A percentile compares a stretch with the other conserved stretches of the same genome.
Evolutionary conservation across 1,140 invertebrate species (phyloP).

Genomic region (Neodiprion fabricii): DNA sequence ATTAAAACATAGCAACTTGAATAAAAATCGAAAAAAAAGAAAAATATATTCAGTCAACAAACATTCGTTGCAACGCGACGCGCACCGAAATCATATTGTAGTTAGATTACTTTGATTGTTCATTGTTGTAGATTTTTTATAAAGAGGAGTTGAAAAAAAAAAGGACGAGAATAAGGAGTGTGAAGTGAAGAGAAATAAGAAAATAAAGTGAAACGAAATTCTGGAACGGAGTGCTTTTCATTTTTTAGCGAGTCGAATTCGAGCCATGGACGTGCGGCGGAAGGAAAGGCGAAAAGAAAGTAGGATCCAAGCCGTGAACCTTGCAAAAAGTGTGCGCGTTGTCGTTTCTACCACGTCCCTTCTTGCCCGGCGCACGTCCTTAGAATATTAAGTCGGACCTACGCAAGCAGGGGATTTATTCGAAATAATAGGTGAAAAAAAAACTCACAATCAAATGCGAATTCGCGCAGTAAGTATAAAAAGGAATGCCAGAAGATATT

Average conservation of each 20-base stretch:
- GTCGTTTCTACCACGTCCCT: neutral
- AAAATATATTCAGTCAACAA: too few relatives aligned
- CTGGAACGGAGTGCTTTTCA: conserved; percentile 25
- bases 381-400: neutral
- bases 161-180: neutral
- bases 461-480: too few relatives aligned
- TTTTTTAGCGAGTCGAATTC: conserved; percentile 29
- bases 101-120: conserved; percentile 27
- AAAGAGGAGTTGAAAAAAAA: neutral
- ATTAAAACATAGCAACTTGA: too few relatives aligned
- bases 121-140: conserved; percentile 28
- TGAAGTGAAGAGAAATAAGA: neutral
- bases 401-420: neutral
- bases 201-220: neutral
- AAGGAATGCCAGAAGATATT: too few relatives aligned
- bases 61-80: neutral
- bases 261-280: neutral
- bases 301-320: neutral
- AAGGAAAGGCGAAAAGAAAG: neutral
- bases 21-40: too few relatives aligned
- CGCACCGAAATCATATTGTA: conserved; percentile 8
- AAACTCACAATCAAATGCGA: too few relatives aligned
- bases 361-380: neutral
- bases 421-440: neutral
- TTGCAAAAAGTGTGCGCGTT: neutral